Evolutionary conservation across 2,888 invertebrate species (phyloP), one percentile per base, ranked within the genome.

Genomic region (Hecatera dysodea): DNA sequence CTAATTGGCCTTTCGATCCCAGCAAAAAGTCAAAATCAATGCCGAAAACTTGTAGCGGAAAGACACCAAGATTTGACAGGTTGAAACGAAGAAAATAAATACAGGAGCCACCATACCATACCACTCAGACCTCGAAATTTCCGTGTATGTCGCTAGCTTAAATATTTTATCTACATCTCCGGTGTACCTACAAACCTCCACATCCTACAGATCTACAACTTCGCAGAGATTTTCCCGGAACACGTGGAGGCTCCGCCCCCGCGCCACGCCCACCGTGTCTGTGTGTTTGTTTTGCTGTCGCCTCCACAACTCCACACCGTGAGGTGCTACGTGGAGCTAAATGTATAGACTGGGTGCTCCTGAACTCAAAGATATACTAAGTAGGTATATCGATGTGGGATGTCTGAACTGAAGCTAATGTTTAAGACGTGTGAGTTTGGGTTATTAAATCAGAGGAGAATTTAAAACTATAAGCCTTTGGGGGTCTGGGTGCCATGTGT

Each of bases 211-310:
- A 7, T 24, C 1, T 50, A 53, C 56, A 65, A 6, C 12, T 62
- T 42, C 48, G 61, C 64, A 53, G 55, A 69, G 72, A 66, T 72
- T 50, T 78, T 67, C 71, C 68, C 42, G 52, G 64, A 78, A 62
- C 73, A n/a, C 52, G 2, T 67, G 42, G 50, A 1, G 8, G 67
- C 64, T 55, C 80, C 81, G 78, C 81, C 81, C 71, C 65, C 81
- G 53, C 65, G 83, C 68, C 81, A 83, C 83, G 83, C 82, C 82
- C 73, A 33, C 8, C 67, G 48, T 50, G 68, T 66, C 61, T 59
- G 59, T 66, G 36, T 70, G 75, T 73, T 56, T 72, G 73, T 82
- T 60, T 76, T 72, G 74, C 55, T 61, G 66, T 61, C 74, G 48
- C 66, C 78, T 74, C 59, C 53, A 46, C 74, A 64, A 56, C 64